Evolutionary conservation across 2,113 vertebrate genomes (phyloP), one percentile per base, ranked within the genome.

Genomic region (Petaurus breviceps): DNA sequence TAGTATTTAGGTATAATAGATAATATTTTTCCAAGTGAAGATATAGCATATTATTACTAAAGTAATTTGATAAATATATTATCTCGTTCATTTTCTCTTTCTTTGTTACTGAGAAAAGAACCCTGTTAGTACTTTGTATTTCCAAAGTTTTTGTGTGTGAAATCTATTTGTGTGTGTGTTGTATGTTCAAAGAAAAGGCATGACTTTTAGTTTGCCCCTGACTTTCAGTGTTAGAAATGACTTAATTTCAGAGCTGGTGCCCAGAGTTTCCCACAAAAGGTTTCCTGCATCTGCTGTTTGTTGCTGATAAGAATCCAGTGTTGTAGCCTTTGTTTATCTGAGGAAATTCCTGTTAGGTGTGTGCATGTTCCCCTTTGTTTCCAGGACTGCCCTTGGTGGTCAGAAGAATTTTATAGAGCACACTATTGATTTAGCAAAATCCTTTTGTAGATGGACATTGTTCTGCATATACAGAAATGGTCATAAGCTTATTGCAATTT

Each of bases 301-400:
- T 93, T 95, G 94, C 98, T 98, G 99, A 99, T 99, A 99, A 99
- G 99, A 98, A 97, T 96, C 94, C 98, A 95, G 97, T 95, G 97
- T 98, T 97, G 98, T 97, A 98, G 98, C 93, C 98, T 97, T 99
- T 99, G 98, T 99, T 99, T 99, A 98, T 99, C 98, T 97, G 98
- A 99, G 99, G 99, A 99, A 99, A 98, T 99, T 99, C 98, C 99
- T 99, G 98, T 99, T 99, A 99, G 99, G 99, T 99, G 99, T 99
- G 98, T 99, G 98, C 98, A 98, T 97, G 97, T 98, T 99, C 97
- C 97, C 98, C 97, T 99, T 99, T 99, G 99, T 99, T 99, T 98
- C 98, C 97, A 96, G 96, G 94, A 94, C 95, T 97, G 96, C 97
- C 98, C 97, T 96, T 26, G 0, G 97, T 98, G 95, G 96, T 93